Evolutionary conservation across 2,888 invertebrate species (phyloP), one percentile per base, ranked within the genome.

Genomic region (Philonicus albiceps): DNA sequence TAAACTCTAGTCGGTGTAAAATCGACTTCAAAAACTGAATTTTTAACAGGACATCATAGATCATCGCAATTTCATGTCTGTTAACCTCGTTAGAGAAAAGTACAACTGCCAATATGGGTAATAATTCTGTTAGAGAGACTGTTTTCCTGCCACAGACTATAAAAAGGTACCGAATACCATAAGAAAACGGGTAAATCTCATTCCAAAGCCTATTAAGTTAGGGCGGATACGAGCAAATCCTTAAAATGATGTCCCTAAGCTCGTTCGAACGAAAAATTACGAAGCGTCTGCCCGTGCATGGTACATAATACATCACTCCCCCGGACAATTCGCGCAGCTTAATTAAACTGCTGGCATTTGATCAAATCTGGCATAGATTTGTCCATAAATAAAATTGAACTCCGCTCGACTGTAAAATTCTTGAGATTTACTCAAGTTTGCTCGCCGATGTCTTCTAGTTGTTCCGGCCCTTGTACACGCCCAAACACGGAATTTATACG

Each of bases 301-400:
- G 64, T 64, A 22, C 64, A 11, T 64, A 22, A 64, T 64, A 64
- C 64, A 64, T 64, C 64, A 64, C 64, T 64, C 64, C 64, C 27
- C 64, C 64, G 64, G 64, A 64, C 64, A 64, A 64, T 64, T 64
- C 64, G 64, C 64, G 64, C 22, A 64, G 81, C 84, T 84, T 84
- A 84, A 84, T 84, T 84, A 84, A 84, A 73, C 84, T 84, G 73
- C 73, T 84, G 84, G 84, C 84, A 84, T 84, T 84, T 73, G 84
- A 84, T 84, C 84, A 84, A 84, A 84, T 84, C 84, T 73, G 73
- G 84, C 84, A 73, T 73, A 84, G 43, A 84, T 73, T 73, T 37
- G 73, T 31, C 84, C 73, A 84, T 84, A 84, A 84, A 84, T 84
- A 84, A 84, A 84, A 84, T 84, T 84, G 73, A 73, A 84, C 27